Evolutionary conservation across 2,888 invertebrate genomes (phyloP).

Genomic region (Orthonychiurus folsomi): DNA sequence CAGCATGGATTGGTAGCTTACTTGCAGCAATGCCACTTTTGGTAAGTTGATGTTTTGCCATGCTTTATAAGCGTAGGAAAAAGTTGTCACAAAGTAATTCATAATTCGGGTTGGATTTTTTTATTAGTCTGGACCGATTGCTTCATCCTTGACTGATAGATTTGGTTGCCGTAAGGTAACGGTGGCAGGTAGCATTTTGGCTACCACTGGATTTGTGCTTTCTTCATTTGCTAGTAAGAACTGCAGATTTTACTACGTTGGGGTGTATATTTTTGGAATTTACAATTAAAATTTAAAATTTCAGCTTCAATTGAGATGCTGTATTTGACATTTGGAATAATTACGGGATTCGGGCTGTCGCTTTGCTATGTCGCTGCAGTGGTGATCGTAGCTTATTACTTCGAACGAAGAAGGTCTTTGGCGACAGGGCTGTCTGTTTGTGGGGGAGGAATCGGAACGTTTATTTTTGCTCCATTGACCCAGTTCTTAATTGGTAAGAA

Average conservation of each 20-base stretch:
- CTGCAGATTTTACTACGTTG: background rate
- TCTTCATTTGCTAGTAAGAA: conserved; percentile 53
- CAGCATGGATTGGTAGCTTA: conserved; percentile 80
- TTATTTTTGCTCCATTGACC: conserved; percentile 72
- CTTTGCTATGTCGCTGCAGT: conserved; percentile 77
- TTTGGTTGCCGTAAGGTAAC: conserved; percentile 67
- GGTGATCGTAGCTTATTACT: conserved; percentile 82
- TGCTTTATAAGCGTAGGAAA: too few species aligned
- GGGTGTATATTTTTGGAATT: background rate
- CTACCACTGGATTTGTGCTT: conserved; percentile 65
- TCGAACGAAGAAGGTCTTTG: conserved; percentile 70
- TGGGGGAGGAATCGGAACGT: conserved; percentile 80
- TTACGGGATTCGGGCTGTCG: conserved; percentile 75
- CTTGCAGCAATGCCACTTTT: conserved; percentile 85
- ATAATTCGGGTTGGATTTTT: too few species aligned
- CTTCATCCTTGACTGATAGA: conserved; percentile 52
- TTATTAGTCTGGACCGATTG: conserved; percentile 75
- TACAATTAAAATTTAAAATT: too few species aligned
- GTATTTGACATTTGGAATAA: conserved; percentile 71
- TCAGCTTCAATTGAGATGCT: conserved; percentile 66
- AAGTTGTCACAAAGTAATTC: too few species aligned
- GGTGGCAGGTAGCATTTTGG: conserved; percentile 65
- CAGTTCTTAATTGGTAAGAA: conserved; percentile 53
- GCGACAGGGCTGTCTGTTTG: conserved; percentile 80
- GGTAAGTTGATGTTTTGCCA: too few species aligned